These are phyloP conservation scores for Sander lucioperca DNA, from an alignment of 2,113 vertebrate genomes.

Conservation along the genomic window DNA sequence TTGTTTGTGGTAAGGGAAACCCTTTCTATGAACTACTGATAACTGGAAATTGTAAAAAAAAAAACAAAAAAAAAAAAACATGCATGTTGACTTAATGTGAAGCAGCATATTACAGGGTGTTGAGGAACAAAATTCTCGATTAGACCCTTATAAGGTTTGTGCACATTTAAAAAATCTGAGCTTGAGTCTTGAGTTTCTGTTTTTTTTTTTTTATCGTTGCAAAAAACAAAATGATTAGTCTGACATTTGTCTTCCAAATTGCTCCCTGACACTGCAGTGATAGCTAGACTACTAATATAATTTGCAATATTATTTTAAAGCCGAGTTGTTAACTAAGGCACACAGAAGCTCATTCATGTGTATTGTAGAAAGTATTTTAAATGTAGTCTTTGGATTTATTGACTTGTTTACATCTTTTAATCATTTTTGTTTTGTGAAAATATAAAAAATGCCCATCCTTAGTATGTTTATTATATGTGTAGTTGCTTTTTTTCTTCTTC, in stretches of 20 bases:
- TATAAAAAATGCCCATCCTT: conserved; percentile 33
- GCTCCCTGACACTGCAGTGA: background rate
- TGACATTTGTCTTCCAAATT: background rate
- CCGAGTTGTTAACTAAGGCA: background rate
- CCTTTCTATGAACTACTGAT: conserved; percentile 64
- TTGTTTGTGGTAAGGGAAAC: conserved; percentile 12
- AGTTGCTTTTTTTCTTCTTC: background rate
- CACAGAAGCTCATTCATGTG: background rate
- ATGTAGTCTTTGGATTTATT: background rate
- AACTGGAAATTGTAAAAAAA: no score
- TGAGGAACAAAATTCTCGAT: no score
- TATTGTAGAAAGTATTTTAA: background rate
- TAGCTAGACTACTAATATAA: background rate
- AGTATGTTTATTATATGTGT: conserved; percentile 26
- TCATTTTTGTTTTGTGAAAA: background rate
- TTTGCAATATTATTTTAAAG: background rate
- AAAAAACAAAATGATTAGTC: background rate
- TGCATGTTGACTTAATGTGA: conserved; percentile 51
- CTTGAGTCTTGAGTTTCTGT: background rate
- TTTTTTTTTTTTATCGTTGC: background rate
- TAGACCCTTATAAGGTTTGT: no score
- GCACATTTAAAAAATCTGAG: background rate
- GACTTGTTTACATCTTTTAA: background rate
- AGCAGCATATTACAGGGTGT: no score
- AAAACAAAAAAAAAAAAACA: no score